These are phyloP conservation scores for Pseudocheirus occidentalis DNA, from an alignment of 2,797 vertebrate species.

Conservation along the genomic window DNA sequence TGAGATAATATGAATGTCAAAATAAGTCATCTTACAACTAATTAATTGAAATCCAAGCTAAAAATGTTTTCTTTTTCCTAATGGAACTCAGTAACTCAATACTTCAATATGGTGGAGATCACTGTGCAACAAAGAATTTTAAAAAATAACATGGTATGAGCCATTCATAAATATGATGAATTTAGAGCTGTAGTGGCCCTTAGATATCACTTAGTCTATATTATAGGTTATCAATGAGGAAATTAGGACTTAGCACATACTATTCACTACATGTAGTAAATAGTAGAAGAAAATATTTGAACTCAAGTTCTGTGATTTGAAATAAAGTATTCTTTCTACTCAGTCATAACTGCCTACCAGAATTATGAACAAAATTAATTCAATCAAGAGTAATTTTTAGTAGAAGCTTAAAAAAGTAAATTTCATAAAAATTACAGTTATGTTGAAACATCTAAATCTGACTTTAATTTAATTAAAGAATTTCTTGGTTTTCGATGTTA, in stretches of 20 bases:
- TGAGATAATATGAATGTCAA: slow-evolving; percentile 63
- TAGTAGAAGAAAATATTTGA: neutral
- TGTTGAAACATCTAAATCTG: neutral
- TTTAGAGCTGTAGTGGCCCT: neutral
- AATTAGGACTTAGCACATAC: neutral
- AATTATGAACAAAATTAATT: neutral
- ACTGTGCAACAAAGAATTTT: neutral
- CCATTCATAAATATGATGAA: neutral
- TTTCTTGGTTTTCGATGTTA: neutral
- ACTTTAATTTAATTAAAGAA: neutral
- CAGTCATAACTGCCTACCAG: neutral
- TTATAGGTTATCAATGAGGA: neutral
- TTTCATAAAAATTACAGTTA: slow-evolving; percentile 19
- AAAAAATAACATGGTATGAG: neutral
- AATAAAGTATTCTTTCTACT: neutral
- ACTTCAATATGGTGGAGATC: neutral
- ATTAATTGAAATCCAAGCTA: slow-evolving; percentile 69
- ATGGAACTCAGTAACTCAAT: slow-evolving; percentile 47
- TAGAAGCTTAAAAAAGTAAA: neutral
- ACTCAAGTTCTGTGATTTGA: neutral
- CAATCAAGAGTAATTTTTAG: neutral
- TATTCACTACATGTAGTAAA: neutral
- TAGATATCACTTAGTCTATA: neutral
- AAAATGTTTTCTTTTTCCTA: slow-evolving; percentile 77
- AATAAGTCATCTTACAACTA: slow-evolving; percentile 48